phyloP scores from a whole-genome alignment of 2,888 invertebrate genomes.

The Microctonus brassicae region DNA sequence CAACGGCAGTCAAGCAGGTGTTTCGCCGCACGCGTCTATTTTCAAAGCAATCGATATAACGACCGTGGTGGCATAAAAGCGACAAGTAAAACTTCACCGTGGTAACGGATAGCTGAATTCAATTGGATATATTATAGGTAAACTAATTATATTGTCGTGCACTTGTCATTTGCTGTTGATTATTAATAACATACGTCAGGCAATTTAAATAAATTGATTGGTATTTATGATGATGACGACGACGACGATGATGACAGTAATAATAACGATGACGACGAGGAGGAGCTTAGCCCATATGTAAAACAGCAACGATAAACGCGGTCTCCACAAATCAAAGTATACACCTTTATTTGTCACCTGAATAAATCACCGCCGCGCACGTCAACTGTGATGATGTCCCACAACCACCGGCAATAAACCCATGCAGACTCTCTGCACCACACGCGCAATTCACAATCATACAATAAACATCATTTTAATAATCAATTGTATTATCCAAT shows the following conservation, averaged over 20 bases:
- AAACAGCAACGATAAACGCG: background rate
- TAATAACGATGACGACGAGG: background rate
- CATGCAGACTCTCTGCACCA: slow-evolving; percentile 12
- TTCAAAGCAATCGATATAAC: slow-evolving; percentile 66
- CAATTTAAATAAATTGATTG: background rate
- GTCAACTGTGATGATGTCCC: slow-evolving; percentile 13
- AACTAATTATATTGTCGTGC: background rate
- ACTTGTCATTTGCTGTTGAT: background rate
- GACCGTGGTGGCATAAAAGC: slow-evolving; percentile 47
- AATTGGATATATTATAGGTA: background rate
- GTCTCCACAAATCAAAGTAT: background rate
- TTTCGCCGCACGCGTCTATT: slow-evolving; percentile 63
- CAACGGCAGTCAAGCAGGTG: slow-evolving; percentile 54
- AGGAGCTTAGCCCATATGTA: background rate
- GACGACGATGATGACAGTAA: background rate
- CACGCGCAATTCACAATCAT: slow-evolving; percentile 10
- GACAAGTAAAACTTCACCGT: slow-evolving; percentile 44
- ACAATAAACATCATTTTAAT: slow-evolving; percentile 14
- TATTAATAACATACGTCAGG: background rate
- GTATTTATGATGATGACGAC: too few species aligned
- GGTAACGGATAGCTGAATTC: slow-evolving; percentile 31
- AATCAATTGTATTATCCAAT: background rate
- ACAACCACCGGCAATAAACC: slow-evolving; percentile 13
- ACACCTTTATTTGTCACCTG: slow-evolving; percentile 2
- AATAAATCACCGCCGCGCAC: slow-evolving; percentile 14